phyloP scores from a whole-genome alignment of 2,113 vertebrate species.

The Barbus barbus region DNA sequence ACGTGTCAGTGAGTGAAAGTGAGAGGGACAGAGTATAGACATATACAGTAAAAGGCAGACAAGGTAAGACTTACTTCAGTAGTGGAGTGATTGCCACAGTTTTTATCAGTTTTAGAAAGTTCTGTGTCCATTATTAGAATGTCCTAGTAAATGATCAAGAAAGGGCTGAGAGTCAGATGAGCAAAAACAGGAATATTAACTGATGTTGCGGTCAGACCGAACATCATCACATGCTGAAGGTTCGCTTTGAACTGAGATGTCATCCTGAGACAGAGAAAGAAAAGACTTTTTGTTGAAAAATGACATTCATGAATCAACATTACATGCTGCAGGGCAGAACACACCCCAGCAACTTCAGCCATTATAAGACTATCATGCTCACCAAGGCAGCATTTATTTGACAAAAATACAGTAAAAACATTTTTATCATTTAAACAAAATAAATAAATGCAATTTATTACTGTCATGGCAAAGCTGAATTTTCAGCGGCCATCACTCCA shows the following conservation, averaged over 20 bases:
- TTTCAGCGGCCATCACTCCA: background rate
- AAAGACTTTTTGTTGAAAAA: background rate
- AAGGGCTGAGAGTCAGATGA: too few relatives aligned
- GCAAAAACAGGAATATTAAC: background rate
- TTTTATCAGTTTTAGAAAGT: constrained; percentile 48
- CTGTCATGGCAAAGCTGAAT: background rate
- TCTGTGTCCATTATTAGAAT: constrained; percentile 40
- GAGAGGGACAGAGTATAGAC: background rate
- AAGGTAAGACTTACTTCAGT: constrained; percentile 17
- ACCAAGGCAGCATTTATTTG: background rate
- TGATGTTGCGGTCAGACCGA: background rate
- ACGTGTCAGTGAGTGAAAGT: background rate
- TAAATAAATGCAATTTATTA: background rate
- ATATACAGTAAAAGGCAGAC: background rate
- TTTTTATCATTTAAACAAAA: background rate
- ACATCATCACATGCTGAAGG: background rate
- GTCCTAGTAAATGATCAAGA: background rate
- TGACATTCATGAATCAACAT: background rate
- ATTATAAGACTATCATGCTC: background rate
- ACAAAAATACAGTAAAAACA: background rate
- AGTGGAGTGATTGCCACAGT: constrained; percentile 43
- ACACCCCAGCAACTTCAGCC: background rate
- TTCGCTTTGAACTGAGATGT: background rate
- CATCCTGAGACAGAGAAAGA: background rate
- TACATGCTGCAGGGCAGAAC: background rate